A percentile compares a stretch with the other conserved stretches of the same genome.
Evolutionary conservation across 2,888 invertebrate genomes (phyloP).

Genomic region (Acrobasis suavella): DNA sequence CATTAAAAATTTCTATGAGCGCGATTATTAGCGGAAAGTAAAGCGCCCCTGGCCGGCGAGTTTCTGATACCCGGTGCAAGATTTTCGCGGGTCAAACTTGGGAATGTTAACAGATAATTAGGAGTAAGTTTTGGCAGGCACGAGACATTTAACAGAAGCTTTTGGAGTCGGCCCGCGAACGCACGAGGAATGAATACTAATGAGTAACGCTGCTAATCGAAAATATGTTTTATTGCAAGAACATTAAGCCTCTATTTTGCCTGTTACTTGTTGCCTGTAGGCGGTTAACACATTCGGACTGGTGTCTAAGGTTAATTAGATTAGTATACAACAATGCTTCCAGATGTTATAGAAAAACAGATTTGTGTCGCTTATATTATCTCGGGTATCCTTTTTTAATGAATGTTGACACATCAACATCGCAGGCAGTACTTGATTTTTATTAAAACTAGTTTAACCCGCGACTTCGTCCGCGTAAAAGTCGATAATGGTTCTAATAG

Average conservation of each 20-base stretch:
- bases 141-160: slow-evolving; percentile 83
- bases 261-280: slow-evolving; percentile 42
- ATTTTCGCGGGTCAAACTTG: slow-evolving; percentile 81
- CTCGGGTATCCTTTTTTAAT: slow-evolving; percentile 11
- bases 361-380: slow-evolving; percentile 39
- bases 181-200: slow-evolving; percentile 80
- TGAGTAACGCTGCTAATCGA: slow-evolving; percentile 58
- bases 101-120: slow-evolving; percentile 83
- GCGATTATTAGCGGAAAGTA: slow-evolving; percentile 78
- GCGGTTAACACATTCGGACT: slow-evolving; percentile 79
- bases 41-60: slow-evolving; percentile 74
- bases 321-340: slow-evolving; percentile 71
- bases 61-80: slow-evolving; percentile 64
- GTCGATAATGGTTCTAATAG: no score
- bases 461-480: no score
- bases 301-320: slow-evolving; percentile 81
- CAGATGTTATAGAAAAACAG: slow-evolving; percentile 62
- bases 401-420: slow-evolving; percentile 3
- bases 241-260: slow-evolving; percentile 53
- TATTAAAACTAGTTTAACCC: no score
- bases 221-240: slow-evolving; percentile 50
- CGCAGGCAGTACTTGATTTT: background rate
- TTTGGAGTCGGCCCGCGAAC: slow-evolving; percentile 78
- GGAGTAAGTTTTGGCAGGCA: slow-evolving; percentile 78
- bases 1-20: slow-evolving; percentile 79